A percentile compares a stretch with the other conserved stretches of the same genome.
Conservation (phyloP, 2,113 vertebrate genomes). For the Ctenomys sociabilis region DNA sequence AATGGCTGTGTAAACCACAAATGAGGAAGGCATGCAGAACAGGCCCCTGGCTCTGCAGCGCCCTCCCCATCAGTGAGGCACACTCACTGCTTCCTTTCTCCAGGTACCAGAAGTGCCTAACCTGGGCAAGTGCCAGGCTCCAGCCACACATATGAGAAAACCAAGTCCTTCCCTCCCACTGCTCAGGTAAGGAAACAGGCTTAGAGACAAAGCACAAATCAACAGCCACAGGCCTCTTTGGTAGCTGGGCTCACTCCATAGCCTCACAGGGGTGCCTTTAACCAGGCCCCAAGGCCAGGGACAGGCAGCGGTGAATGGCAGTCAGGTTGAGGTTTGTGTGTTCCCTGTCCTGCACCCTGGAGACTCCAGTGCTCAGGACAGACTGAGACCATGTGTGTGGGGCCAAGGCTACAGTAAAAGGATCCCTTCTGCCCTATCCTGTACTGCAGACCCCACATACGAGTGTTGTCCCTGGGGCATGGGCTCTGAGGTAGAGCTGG, state of each 20-base stretch:
- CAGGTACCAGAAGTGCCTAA: background rate
- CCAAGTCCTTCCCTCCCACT: background rate
- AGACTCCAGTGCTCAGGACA: background rate
- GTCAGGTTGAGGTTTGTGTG: background rate
- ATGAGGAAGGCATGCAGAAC: background rate
- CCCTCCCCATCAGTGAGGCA: background rate
- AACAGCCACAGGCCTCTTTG: rapidly evolving
- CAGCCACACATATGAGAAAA: background rate
- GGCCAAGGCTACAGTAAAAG: background rate
- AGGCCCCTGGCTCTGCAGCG: background rate
- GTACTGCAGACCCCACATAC: background rate
- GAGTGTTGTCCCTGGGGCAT: background rate
- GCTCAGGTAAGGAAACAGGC: background rate
- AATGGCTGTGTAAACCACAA: background rate
- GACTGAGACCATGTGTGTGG: background rate
- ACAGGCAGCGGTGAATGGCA: background rate
- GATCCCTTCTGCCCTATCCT: background rate
- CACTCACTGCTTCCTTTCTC: background rate
- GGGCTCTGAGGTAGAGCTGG: background rate
- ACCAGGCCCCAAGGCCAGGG: background rate
- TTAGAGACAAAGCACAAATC: background rate
- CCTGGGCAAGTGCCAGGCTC: background rate
- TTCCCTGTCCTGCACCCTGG: background rate
- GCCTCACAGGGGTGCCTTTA: background rate
- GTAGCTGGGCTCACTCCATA: background rate